Evolutionary conservation across 2,888 invertebrate genomes (phyloP), one percentile per base, ranked within the genome.

Genomic region (Halocaridina rubra): DNA sequence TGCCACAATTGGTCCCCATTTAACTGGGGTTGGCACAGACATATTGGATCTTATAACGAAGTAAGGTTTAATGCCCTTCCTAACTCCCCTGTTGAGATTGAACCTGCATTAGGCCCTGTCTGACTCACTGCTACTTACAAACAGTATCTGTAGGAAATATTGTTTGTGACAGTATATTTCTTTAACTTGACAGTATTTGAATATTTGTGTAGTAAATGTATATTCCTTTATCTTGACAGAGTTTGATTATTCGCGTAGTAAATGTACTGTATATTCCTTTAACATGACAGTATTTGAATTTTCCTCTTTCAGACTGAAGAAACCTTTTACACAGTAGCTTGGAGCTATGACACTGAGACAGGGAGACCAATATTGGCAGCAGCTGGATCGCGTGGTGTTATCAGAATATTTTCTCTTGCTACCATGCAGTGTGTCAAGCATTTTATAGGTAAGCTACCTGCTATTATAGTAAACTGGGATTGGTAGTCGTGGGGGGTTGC

Each of bases 321-420:
- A 92, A 97, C 96, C 90, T 98, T 96, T 91, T 98, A 98, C 91
- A 97, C 98, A 0, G 98, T 97, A 90, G 97, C 97, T 0, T 98
- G 98, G 98, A 96, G 97, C 0, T 96, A 94, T 89, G 97, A 98
- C 89, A 94, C 95, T 88, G 94, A 95, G 87, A 93, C 93, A 0
- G 94, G 94, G 0, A 94, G 95, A 86, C 97, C 98, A 0, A 92
- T 98, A 32, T 91, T 98, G 19, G 97, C 97, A 0, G 97, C 96
- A 98, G 98, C 97, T 0, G 98, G 98, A 0, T 95, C 96, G 0
- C 93, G 97, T 16, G 98, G 98, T 2, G 95, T 98, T 5, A 95
- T 98, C 29, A 93, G 98, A 27, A 94, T 98, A 77, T 94, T 98
- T 89, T 96, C 95, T 89, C 96, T 97, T 0, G 93, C 94, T 0